Base-by-base conservation (phyloP, 2,113 vertebrate species). In the Alethe diademata region DNA sequence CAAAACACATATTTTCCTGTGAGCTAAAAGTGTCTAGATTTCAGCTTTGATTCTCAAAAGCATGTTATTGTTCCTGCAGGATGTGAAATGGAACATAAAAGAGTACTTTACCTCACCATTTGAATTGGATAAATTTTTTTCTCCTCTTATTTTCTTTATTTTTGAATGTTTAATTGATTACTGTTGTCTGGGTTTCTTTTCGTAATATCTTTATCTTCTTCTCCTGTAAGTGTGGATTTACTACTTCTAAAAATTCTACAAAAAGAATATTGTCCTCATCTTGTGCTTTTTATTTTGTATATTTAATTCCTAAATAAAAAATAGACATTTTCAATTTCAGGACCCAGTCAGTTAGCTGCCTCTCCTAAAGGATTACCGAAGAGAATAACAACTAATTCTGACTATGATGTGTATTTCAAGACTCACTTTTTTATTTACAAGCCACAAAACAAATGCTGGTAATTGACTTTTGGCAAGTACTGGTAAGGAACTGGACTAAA, bases 1-100 rank as follows among this genome's bases (percentile, higher is more conserved):
- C 92, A 97, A 97, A 97, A 96, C 87, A 95, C 53, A 71, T 94
- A 94, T 96, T 97, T 97, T 96, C 78, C 86, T 97, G 93, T 75
- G 96, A 97, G 93, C 93, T 97, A 95, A 95, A 95, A 97, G 94
- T 94, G 96, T 93, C 96, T 97, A 74, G 91, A 95, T 98, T 97
- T 97, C 97, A 95, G 75, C 80, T 96, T 88, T 92, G 40, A n/a
- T 95, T 97, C 94, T 98, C 96, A 78, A 95, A 97, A 96, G 95
- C 94, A 97, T 96, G 96, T 95, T 97, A 96, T 96, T 97, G 94
- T 97, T 97, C 91, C 67, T 95, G 43, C 19, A 65, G 88, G 83
- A 96, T 1, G 8, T 93, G 85, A 76, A 93, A 74, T 86, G 67
- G 88, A 94, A 96, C 88, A 95, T 62, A 95, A 95, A 97, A 96